Percentiles rank a stretch among this genome's conserved stretches.
phyloP scores from a whole-genome alignment of 1,140 invertebrate genomes.

The Euura saliciscinereae region DNA sequence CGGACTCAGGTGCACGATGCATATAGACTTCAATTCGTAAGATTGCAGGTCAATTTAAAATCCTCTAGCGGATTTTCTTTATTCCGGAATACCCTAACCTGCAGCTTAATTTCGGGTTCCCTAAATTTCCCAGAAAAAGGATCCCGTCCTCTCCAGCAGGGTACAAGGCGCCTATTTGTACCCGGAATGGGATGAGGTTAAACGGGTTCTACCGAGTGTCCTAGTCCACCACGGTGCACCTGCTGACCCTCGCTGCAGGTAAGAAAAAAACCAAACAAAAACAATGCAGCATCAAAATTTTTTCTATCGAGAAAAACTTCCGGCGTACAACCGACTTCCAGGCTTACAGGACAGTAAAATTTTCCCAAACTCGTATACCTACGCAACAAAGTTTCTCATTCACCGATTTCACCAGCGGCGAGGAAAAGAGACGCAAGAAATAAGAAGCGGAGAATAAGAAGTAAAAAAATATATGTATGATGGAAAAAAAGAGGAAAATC shows the following conservation, averaged over 20 bases:
- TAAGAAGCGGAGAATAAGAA: neutral
- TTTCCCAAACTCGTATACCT: neutral
- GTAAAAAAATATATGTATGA: neutral
- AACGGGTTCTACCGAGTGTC: neutral
- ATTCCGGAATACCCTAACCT: no score
- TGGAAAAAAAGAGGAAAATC: constrained; percentile 6
- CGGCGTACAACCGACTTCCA: neutral
- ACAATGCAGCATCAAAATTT: no score
- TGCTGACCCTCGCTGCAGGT: neutral
- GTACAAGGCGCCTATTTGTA: neutral
- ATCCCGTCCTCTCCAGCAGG: neutral
- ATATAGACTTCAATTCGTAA: neutral
- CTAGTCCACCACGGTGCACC: neutral
- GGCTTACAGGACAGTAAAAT: neutral
- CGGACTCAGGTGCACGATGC: neutral
- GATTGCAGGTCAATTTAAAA: neutral
- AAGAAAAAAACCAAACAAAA: neutral
- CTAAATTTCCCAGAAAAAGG: no score
- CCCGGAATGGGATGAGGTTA: neutral
- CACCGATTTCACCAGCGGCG: neutral
- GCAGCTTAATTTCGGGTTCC: no score
- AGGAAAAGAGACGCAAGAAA: no score
- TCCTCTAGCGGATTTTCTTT: no score
- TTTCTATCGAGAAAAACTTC: neutral
- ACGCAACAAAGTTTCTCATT: constrained; percentile 3